Evolutionary conservation across 1,140 invertebrate genomes (phyloP).

Genomic region (Leptinotarsa texana): DNA sequence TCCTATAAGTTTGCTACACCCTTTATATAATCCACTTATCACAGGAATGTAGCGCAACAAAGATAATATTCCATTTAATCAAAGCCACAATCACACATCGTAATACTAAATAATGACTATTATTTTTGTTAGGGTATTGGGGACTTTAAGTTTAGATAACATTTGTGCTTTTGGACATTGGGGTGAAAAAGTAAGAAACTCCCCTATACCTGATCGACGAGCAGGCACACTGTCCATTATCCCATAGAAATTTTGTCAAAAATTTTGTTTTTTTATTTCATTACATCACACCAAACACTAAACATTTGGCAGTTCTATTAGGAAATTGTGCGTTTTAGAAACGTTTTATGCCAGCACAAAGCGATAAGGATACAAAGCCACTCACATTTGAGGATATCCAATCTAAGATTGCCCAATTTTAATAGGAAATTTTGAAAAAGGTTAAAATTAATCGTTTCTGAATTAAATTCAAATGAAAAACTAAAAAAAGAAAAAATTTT

Average conservation of each 20-base stretch:
- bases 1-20: conserved; percentile 1
- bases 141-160: too few relatives aligned
- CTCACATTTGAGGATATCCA: background rate
- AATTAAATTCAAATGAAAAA: too few relatives aligned
- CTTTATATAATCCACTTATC: conserved; percentile 22
- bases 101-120: conserved; percentile 13
- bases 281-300: background rate
- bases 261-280: background rate
- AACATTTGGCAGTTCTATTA: background rate
- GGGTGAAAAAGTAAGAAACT: background rate
- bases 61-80: conserved; percentile 10
- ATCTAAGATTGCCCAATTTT: too few relatives aligned
- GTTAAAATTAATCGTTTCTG: too few relatives aligned
- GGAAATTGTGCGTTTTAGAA: background rate
- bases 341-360: conserved; percentile 2
- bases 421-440: too few relatives aligned
- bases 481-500: too few relatives aligned
- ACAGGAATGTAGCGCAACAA: conserved; percentile 26
- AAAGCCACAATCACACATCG: conserved; percentile 23
- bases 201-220: too few relatives aligned
- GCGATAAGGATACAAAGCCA: background rate
- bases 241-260: too few relatives aligned
- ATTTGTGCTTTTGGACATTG: background rate
- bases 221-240: too few relatives aligned
- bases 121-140: background rate